Base-by-base conservation (phyloP, 2,113 vertebrate species). In the Protomyctophum bolini region DNA sequence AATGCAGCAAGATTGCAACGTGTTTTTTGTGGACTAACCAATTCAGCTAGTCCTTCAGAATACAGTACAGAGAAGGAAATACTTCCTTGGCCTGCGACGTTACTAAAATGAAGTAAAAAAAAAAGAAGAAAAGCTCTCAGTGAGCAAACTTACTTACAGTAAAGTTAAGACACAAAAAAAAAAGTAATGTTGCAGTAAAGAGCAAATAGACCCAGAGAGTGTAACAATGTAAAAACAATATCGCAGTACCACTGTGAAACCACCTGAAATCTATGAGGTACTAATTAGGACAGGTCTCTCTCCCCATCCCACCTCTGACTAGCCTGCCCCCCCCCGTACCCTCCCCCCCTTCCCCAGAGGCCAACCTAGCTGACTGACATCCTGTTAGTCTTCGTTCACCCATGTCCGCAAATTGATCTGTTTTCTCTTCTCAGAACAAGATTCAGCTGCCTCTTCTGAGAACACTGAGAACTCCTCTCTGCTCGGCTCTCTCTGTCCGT, bases 391-490 rank as follows among this genome's bases (percentile, higher is more conserved):
- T 62, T 80, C 65, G 54, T 70, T 72, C 60, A 60, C 12, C 63
- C 67, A 56, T 83, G 67, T 79, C 76, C 52, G n/a, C 62, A 75
- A 80, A 86, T 79, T 83, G 77, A 83, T 83, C 71, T 83, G 77
- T 72, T 84, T 80, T 78, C 51, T 70, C n/a, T 78, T 75, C 73
- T 72, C 61, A 72, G 75, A 77, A 77, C 33, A 75, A 67, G 57
- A 57, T 6, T 21, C 8, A 67, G 81, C 86, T 73, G 28, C 65
- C 33, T 62, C 60, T 84, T 75, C 59, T 5, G 85, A 94, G 94
- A 91, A 91, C 21, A 21, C 21, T 21, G 21, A 21, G 21, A 21
- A 21, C 21, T 21, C 21, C 2, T 1, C 55, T 68, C 58, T 63
- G 29, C 70, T 76, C 50, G 45, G 28, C 48, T 9, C 46, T 33